These are phyloP conservation scores for Hylaeus volcanicus DNA, from an alignment of 1,140 invertebrate genomes.

Conservation along the genomic window DNA sequence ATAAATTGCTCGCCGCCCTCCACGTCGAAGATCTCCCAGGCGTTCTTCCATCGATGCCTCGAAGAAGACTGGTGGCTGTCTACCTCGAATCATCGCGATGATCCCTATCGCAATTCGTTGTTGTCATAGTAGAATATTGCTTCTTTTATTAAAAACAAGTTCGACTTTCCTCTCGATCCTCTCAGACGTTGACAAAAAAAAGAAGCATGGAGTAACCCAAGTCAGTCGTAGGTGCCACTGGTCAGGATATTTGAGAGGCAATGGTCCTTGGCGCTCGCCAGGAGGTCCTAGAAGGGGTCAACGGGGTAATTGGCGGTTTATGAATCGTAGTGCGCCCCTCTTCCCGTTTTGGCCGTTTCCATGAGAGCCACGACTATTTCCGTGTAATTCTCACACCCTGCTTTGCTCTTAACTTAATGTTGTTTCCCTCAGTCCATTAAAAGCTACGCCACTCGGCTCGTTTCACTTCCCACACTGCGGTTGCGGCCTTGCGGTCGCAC, in stretches of 20 bases:
- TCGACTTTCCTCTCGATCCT: no score
- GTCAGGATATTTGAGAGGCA: background rate
- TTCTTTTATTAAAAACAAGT: no score
- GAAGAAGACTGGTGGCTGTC: background rate
- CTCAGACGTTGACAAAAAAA: no score
- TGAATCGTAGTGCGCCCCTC: constrained; percentile 76
- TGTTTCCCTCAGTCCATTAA: constrained; percentile 79
- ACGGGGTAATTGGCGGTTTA: constrained; percentile 78
- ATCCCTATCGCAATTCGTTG: background rate
- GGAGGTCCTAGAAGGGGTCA: constrained; percentile 52
- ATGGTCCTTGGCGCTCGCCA: constrained; percentile 16
- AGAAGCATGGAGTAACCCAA: no score
- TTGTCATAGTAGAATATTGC: no score
- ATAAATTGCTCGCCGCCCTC: constrained; percentile 73
- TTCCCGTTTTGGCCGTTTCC: constrained; percentile 35
- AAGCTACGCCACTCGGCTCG: constrained; percentile 77
- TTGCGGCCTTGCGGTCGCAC: constrained; percentile 71
- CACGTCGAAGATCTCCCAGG: constrained; percentile 26
- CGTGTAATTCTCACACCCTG: constrained; percentile 74
- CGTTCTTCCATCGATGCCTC: constrained; percentile 44
- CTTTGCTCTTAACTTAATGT: constrained; percentile 75
- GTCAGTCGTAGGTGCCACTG: no score
- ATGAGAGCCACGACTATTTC: constrained; percentile 70
- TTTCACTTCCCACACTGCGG: constrained; percentile 78
- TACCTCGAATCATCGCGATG: background rate